Percentiles rank a stretch among this genome's conserved stretches.
These are phyloP conservation scores for Drosophila eugracilis DNA, from an alignment of 1,140 invertebrate species.

Conservation along the genomic window DNA sequence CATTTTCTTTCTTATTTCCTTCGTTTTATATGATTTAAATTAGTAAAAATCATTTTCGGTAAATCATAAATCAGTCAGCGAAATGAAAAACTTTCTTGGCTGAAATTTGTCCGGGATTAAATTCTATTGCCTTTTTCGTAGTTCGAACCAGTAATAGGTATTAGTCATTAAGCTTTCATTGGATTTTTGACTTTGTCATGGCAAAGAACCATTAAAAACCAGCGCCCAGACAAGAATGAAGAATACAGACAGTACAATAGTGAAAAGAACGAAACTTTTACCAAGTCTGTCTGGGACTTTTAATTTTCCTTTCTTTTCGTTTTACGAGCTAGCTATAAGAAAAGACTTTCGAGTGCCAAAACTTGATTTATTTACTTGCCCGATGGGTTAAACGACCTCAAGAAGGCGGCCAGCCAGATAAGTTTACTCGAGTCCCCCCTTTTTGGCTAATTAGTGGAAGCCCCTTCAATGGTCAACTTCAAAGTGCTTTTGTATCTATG, in stretches of 20 bases:
- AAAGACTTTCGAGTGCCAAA: slow-evolving; percentile 39
- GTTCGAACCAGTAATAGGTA: not conserved
- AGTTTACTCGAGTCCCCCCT: slow-evolving; percentile 14
- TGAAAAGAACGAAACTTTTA: slow-evolving; percentile 39
- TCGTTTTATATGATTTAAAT: slow-evolving; percentile 29
- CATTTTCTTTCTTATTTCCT: slow-evolving; percentile 21
- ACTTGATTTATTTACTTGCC: slow-evolving; percentile 44
- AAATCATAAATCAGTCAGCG: slow-evolving; percentile 28
- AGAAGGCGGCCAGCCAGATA: slow-evolving; percentile 33
- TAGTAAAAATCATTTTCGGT: slow-evolving; percentile 11
- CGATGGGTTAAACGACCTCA: slow-evolving; percentile 40
- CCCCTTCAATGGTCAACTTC: slow-evolving; percentile 32
- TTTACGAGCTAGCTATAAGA: slow-evolving; percentile 41
- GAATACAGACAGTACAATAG: slow-evolving; percentile 26
- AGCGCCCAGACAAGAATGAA: slow-evolving; percentile 28
- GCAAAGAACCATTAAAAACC: slow-evolving; percentile 46
- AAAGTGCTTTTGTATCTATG: slow-evolving; percentile 21
- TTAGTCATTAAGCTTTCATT: slow-evolving; percentile 40
- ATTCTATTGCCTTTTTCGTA: slow-evolving; percentile 10
- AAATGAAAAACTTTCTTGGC: slow-evolving; percentile 34
- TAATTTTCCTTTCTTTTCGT: slow-evolving; percentile 49
- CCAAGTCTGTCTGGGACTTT: slow-evolving; percentile 35
- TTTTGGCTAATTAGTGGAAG: slow-evolving; percentile 59
- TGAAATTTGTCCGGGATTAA: slow-evolving; percentile 1
- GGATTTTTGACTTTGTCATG: slow-evolving; percentile 35